Percentiles rank a stretch among this genome's conserved stretches.
phyloP scores from a whole-genome alignment of 2,797 vertebrate genomes.

The Erithacus rubecula region DNA sequence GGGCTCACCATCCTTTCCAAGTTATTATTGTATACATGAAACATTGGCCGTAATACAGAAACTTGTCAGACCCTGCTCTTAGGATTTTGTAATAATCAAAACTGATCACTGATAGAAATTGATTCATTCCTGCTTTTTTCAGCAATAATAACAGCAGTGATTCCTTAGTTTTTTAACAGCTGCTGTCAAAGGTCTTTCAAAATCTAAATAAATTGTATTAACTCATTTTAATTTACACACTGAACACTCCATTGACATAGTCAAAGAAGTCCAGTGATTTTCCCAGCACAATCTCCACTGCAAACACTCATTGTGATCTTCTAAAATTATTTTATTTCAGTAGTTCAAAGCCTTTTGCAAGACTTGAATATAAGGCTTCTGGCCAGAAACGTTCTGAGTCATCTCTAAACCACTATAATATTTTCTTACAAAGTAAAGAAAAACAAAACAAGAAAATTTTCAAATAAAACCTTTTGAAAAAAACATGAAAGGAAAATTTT shows the following conservation, averaged over 20 bases:
- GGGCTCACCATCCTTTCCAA: background rate
- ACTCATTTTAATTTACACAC: background rate
- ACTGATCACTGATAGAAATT: background rate
- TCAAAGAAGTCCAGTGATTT: background rate
- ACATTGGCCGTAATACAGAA: background rate
- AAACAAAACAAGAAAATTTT: background rate
- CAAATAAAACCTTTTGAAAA: background rate
- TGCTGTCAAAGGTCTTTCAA: background rate
- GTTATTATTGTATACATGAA: background rate
- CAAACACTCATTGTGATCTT: background rate
- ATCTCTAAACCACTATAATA: background rate
- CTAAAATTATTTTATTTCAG: background rate
- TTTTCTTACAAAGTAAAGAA: background rate
- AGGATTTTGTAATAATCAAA: slow-evolving; percentile 17
- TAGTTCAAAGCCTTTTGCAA: background rate
- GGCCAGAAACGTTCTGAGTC: background rate
- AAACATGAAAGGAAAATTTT: background rate
- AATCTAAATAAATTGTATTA: background rate
- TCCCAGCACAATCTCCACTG: background rate
- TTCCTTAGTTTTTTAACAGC: background rate
- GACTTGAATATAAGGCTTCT: background rate
- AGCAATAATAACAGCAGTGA: background rate
- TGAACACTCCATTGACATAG: background rate
- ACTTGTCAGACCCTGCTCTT: slow-evolving; percentile 5
- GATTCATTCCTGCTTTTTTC: slow-evolving; percentile 8